A percentile compares a stretch with the other conserved stretches of the same genome.
Evolutionary conservation across 2,113 vertebrate genomes (phyloP).

Genomic region (Melanocharis versteri): DNA sequence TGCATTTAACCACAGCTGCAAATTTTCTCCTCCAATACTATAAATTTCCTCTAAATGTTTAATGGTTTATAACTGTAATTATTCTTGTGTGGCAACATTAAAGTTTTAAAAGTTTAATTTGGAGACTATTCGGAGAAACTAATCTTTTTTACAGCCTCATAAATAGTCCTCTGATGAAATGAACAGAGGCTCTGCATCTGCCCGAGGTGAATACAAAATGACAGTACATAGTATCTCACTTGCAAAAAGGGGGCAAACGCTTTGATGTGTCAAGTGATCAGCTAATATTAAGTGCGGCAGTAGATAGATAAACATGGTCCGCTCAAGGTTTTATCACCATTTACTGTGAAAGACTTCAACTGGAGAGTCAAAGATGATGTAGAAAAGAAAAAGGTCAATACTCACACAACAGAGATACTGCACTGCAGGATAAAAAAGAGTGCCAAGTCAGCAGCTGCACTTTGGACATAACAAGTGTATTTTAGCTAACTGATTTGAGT

Average conservation of each 20-base stretch:
- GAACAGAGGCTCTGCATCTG: slow-evolving; percentile 69
- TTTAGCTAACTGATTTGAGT: neutral
- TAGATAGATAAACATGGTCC: neutral
- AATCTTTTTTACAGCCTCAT: slow-evolving; percentile 82
- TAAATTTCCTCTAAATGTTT: slow-evolving; percentile 80
- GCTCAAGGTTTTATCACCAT: neutral
- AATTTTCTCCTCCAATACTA: slow-evolving; percentile 73
- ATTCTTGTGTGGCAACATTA: slow-evolving; percentile 80
- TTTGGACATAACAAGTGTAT: neutral
- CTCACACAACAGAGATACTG: no score
- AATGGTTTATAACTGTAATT: slow-evolving; percentile 83
- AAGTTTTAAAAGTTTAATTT: slow-evolving; percentile 86
- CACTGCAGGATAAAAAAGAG: neutral
- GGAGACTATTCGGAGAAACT: slow-evolving; percentile 77
- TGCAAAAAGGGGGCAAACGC: neutral
- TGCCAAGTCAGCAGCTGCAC: neutral
- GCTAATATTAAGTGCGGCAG: neutral
- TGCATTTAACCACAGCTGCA: slow-evolving; percentile 68
- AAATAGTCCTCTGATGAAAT: slow-evolving; percentile 81
- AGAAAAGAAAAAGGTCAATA: neutral
- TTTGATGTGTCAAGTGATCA: slow-evolving; percentile 12
- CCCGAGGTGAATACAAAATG: slow-evolving; percentile 74
- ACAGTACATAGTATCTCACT: neutral
- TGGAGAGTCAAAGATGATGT: neutral
- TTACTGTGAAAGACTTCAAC: neutral